These are phyloP conservation scores for Eurosta solidaginis DNA, from an alignment of 1,140 invertebrate genomes.

Conservation along the genomic window DNA sequence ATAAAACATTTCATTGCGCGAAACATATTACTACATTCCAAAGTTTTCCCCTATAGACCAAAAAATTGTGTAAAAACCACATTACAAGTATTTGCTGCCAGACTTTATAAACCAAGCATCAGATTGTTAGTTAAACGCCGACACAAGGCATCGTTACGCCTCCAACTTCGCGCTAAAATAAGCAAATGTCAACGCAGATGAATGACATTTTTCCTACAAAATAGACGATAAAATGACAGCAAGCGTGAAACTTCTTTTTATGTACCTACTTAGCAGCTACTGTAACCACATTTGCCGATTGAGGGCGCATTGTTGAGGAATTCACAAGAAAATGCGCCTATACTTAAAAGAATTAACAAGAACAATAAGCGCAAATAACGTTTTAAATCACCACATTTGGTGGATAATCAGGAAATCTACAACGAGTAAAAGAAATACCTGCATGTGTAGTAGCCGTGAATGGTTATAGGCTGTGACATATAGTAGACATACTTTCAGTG, in stretches of 20 bases:
- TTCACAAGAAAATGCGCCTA: background rate
- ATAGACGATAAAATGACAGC: background rate
- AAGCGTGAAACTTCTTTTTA: too few relatives aligned
- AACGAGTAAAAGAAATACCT: background rate
- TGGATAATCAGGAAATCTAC: slow-evolving; percentile 19
- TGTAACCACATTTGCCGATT: slow-evolving; percentile 12
- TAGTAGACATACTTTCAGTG: background rate
- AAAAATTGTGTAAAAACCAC: background rate
- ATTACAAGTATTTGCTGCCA: background rate
- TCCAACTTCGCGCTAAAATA: background rate
- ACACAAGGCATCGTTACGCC: background rate
- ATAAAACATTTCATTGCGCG: too few relatives aligned
- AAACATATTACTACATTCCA: background rate
- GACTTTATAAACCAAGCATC: background rate
- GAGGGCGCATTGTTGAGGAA: slow-evolving; percentile 12
- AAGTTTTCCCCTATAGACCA: background rate
- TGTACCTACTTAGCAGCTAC: background rate
- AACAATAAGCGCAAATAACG: slow-evolving; percentile 7
- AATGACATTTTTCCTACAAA: background rate
- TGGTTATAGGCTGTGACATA: background rate
- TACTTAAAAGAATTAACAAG: background rate
- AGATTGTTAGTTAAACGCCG: background rate
- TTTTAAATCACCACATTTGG: slow-evolving; percentile 25
- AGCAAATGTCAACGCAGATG: background rate
- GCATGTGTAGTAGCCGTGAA: background rate